phyloP scores from a whole-genome alignment of 2,888 invertebrate species.

The Bombylius discolor region DNA sequence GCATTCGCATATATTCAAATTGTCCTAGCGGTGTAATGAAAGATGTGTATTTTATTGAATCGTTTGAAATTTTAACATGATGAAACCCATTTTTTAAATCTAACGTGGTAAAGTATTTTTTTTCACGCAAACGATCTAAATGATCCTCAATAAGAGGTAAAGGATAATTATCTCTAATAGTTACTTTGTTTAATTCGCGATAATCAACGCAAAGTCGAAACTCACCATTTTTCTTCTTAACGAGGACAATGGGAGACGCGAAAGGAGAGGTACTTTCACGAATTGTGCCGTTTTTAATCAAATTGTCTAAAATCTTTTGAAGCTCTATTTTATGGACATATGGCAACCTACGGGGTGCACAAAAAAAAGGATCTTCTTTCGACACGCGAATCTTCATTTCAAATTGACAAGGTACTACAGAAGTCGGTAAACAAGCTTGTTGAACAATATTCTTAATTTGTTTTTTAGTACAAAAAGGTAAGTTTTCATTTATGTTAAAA shows the following conservation, averaged over 20 bases:
- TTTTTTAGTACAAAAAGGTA: too few species aligned
- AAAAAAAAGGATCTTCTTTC: slow-evolving; percentile 5
- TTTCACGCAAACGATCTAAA: slow-evolving; percentile 11
- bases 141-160: neutral
- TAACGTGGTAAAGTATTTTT: slow-evolving; percentile 13
- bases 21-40: slow-evolving; percentile 4
- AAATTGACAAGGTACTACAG: too few species aligned
- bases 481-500: too few species aligned
- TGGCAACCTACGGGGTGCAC: neutral
- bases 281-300: slow-evolving; percentile 8
- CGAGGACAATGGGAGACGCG: too few species aligned
- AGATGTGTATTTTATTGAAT: slow-evolving; percentile 14
- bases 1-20: slow-evolving; percentile 10
- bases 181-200: too few species aligned
- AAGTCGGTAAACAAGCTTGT: too few species aligned
- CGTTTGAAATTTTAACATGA: slow-evolving; percentile 12
- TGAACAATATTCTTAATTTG: too few species aligned
- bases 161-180: too few species aligned
- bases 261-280: neutral
- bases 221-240: too few species aligned
- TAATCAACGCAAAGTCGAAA: too few species aligned
- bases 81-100: slow-evolving; percentile 17
- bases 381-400: slow-evolving; percentile 8
- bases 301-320: slow-evolving; percentile 3
- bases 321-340: neutral